A percentile compares a stretch with the other conserved stretches of the same genome.
phyloP scores from a whole-genome alignment of 2,113 vertebrate genomes.

The Eudorcas thomsonii region DNA sequence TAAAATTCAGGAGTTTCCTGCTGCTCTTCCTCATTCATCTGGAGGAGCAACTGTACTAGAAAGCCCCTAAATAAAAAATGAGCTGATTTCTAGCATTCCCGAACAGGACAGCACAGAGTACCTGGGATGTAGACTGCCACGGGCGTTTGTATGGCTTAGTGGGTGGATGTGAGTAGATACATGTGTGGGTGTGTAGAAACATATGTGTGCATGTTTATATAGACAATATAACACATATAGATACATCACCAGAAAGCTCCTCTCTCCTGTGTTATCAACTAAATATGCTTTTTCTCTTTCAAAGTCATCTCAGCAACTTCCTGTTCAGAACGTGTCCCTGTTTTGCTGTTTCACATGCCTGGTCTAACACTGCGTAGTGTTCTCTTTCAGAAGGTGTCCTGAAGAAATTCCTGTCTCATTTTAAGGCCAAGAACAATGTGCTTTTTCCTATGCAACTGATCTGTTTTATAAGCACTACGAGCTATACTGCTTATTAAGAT shows the following conservation, averaged over 20 bases:
- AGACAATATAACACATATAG: not conserved
- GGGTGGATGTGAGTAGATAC: not conserved
- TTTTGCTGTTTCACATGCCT: not conserved
- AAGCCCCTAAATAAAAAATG: not conserved
- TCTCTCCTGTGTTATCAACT: not conserved
- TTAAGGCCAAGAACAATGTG: not conserved
- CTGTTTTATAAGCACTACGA: not conserved
- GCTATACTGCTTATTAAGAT: not conserved
- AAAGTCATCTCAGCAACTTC: not conserved
- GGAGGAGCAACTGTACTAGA: not conserved
- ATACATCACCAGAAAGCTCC: not conserved
- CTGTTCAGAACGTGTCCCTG: not conserved
- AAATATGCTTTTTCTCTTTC: not conserved
- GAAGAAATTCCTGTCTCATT: not conserved
- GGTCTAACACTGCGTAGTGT: not conserved
- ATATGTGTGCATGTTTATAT: not conserved
- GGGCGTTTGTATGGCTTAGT: not conserved
- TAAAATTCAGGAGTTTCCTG: constrained; percentile 85
- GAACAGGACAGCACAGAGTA: not conserved
- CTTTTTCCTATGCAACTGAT: not conserved
- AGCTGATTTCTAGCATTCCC: not conserved
- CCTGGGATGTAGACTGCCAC: not conserved
- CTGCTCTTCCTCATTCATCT: constrained; percentile 37
- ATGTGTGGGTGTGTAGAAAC: not conserved
- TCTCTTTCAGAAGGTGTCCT: not conserved